A percentile compares a stretch with the other conserved stretches of the same genome.
Evolutionary conservation across 2,113 vertebrate species (phyloP).

Genomic region (Chaetodon auriga): DNA sequence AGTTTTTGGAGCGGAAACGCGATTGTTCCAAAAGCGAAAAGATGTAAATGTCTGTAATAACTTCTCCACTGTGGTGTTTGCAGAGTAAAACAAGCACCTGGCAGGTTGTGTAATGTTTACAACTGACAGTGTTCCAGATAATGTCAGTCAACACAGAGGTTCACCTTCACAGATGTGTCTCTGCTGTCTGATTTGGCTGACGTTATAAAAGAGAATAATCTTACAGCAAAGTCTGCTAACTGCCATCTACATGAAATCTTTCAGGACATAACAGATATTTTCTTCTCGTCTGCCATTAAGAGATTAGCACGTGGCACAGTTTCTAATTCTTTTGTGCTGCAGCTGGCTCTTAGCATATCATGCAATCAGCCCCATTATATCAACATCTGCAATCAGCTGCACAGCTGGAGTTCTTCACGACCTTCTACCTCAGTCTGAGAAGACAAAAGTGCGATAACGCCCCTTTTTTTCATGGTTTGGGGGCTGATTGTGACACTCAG

Average conservation of each 20-base stretch:
- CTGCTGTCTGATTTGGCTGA: neutral
- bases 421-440: conserved; percentile 53
- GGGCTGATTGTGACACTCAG: conserved; percentile 58
- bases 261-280: neutral
- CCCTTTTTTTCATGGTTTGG: conserved; percentile 35
- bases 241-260: conserved; percentile 1
- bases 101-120: neutral
- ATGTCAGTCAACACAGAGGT: neutral
- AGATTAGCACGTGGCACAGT: conserved; percentile 27
- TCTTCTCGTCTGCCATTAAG: neutral
- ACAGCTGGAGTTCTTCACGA: conserved; percentile 64
- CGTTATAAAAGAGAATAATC: neutral
- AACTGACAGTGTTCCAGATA: neutral
- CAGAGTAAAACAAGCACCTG: neutral
- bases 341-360: conserved; percentile 64
- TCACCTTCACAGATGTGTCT: neutral
- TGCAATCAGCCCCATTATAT: conserved; percentile 69
- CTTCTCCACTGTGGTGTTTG: neutral
- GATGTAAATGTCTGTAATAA: neutral
- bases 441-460: conserved; percentile 36
- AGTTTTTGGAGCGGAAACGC: neutral
- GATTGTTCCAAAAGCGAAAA: neutral
- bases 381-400: conserved; percentile 71
- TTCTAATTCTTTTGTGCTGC: conserved; percentile 32
- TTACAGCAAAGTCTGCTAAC: neutral